Conservation (phyloP, 2,797 vertebrate genomes). For the Perdix hodgsoniae region DNA sequence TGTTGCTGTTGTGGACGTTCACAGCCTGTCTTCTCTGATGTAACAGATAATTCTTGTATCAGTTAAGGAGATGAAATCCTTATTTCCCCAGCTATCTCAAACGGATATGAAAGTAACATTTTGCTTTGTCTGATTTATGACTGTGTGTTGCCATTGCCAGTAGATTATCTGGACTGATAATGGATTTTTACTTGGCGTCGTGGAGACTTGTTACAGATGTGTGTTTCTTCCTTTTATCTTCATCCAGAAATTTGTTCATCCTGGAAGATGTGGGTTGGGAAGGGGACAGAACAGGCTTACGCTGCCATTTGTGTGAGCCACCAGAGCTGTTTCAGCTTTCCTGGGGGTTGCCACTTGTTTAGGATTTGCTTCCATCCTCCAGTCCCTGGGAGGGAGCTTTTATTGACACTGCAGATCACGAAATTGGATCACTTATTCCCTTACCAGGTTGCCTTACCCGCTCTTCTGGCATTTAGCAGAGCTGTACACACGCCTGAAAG, state of each 20-base stretch:
- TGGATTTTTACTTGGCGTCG: conserved; percentile 1
- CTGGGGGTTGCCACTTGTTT: background rate
- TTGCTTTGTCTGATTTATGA: conserved; percentile 38
- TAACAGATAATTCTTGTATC: conserved; percentile 26
- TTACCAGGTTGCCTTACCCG: background rate
- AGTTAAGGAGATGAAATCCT: conserved; percentile 38
- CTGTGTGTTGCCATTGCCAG: background rate
- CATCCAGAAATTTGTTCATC: background rate
- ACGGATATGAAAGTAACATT: conserved; percentile 40
- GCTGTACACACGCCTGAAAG: fast-evolving
- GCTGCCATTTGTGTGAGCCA: background rate
- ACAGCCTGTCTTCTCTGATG: background rate
- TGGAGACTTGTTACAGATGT: background rate
- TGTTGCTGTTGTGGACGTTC: conserved; percentile 15
- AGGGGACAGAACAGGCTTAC: background rate
- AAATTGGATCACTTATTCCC: background rate
- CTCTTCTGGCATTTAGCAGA: background rate
- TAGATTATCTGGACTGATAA: conserved; percentile 35
- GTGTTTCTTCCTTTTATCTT: background rate
- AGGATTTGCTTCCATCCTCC: background rate
- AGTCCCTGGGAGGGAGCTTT: background rate
- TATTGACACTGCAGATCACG: background rate
- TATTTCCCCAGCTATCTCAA: conserved; percentile 40
- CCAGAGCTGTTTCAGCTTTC: background rate
- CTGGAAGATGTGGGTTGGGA: background rate